phyloP scores from a whole-genome alignment of 2,888 invertebrate species.

The Cremastinae sp. region DNA sequence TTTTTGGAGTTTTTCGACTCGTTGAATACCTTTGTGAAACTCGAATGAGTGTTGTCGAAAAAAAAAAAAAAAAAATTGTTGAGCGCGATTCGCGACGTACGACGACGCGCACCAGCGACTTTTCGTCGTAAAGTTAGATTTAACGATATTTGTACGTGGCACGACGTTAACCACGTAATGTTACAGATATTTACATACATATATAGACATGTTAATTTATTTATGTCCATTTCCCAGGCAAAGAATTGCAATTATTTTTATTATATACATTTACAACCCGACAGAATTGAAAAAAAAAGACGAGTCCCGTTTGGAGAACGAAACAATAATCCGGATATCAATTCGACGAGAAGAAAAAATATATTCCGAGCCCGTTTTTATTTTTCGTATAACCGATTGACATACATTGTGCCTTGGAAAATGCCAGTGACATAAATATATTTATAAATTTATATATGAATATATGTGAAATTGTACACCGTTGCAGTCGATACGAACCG shows the following conservation, averaged over 20 bases:
- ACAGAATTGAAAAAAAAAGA: not conserved
- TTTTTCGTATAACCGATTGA: not conserved
- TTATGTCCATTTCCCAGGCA: constrained; percentile 22
- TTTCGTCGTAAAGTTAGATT: constrained; percentile 52
- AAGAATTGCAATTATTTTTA: too few relatives aligned
- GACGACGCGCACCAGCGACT: constrained; percentile 58
- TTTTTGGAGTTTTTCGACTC: too few relatives aligned
- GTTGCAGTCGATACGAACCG: constrained; percentile 24
- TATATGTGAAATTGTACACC: constrained; percentile 24
- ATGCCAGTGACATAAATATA: constrained; percentile 10
- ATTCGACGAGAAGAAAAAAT: too few relatives aligned
- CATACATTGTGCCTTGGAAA: constrained; percentile 6
- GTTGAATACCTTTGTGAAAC: too few relatives aligned
- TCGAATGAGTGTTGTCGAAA: not conserved
- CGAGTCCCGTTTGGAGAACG: too few relatives aligned
- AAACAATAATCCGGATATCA: too few relatives aligned
- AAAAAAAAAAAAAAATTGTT: not conserved
- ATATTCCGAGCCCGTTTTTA: not conserved
- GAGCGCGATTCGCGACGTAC: constrained; percentile 44
- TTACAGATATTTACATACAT: constrained; percentile 2
- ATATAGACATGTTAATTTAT: constrained; percentile 4
- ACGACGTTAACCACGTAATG: not conserved
- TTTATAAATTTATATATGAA: constrained; percentile 25
- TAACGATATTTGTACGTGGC: constrained; percentile 43
- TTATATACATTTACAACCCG: not conserved